Conservation (phyloP, 2,888 invertebrate genomes). For the Hanleya hanleyi region DNA sequence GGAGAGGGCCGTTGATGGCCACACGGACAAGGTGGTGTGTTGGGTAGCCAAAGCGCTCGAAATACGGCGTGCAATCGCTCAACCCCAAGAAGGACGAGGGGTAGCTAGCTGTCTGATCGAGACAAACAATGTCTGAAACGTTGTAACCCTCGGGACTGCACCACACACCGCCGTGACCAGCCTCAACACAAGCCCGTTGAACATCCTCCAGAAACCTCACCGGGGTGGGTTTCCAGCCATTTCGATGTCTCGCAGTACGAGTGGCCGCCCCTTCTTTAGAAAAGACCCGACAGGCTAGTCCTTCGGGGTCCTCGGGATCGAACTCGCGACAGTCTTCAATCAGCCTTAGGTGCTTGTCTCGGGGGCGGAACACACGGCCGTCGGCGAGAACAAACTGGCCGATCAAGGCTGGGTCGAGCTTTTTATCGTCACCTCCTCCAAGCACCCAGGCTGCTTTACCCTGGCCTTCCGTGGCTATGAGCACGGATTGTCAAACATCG, state of each 20-base stretch:
- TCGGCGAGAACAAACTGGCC: slow-evolving; percentile 31
- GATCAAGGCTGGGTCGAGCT: neutral
- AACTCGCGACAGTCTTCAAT: neutral
- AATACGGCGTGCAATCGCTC: slow-evolving; percentile 1
- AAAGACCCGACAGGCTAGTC: neutral
- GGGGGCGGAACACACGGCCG: slow-evolving; percentile 5
- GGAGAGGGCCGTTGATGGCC: slow-evolving; percentile 6
- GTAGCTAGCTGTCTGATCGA: slow-evolving; percentile 9
- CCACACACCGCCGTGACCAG: slow-evolving; percentile 2
- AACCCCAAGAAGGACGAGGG: neutral
- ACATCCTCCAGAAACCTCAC: neutral
- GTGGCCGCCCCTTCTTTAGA: neutral
- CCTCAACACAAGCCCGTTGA: neutral
- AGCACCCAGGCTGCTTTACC: slow-evolving; percentile 23
- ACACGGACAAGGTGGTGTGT: neutral
- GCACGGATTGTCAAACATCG: slow-evolving; percentile 26
- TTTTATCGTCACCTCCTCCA: neutral
- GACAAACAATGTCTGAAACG: neutral
- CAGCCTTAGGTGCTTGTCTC: neutral
- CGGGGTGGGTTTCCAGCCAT: neutral
- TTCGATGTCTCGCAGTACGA: neutral
- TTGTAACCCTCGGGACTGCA: neutral
- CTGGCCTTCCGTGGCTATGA: slow-evolving; percentile 18
- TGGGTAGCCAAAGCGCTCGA: slow-evolving; percentile 15
- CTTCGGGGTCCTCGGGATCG: neutral